Evolutionary conservation across 1,140 invertebrate species (phyloP), one percentile per base, ranked within the genome.

Genomic region (Branchinecta lindahli): DNA sequence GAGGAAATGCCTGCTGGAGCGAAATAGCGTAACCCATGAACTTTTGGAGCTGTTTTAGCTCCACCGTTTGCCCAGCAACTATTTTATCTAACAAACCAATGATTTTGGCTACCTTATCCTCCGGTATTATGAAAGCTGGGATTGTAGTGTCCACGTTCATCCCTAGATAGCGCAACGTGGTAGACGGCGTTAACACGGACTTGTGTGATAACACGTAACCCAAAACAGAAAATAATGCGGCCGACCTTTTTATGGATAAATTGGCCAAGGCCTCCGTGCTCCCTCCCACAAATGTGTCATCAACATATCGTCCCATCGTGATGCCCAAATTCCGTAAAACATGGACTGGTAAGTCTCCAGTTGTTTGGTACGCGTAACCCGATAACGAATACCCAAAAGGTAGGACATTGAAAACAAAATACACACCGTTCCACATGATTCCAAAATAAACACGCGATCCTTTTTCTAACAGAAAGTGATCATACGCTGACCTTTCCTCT

Each of bases 331-430:
- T 52, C 47, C n/a, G 9, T 52, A 52, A 52, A 9, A n/a, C 47
- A 52, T 9, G n/a, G n/a, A 52, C 9, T 9, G n/a, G 9, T n/a
- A 52, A 9, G n/a, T 52, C n/a, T 52, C 47, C n/a, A 9, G 47
- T 52, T n/a, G 9, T n/a, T n/a, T 52, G 9, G 9, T 52, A 52
- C n/a, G 47, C 47, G 47, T 9, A 52, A 52, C 47, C 47, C n/a
- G 47, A n/a, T 9, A 52, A 52, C n/a, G 47, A 52, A 52, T 52
- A 52, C 9, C 47, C 47, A n/a, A 52, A 52, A 52, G 47, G 47
- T 52, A 52, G 9, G n/a, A 52, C 47, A 52, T 52, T n/a, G n/a
- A 52, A 52, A 52, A 52, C 47, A 52, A 52, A 52, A 52, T 52
- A 52, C n/a, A 52, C 47, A 9, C 47, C 47, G 9, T n/a, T 9